Evolutionary conservation across 2,888 invertebrate species (phyloP).

Genomic region (Dryocosmus kuriphilus): DNA sequence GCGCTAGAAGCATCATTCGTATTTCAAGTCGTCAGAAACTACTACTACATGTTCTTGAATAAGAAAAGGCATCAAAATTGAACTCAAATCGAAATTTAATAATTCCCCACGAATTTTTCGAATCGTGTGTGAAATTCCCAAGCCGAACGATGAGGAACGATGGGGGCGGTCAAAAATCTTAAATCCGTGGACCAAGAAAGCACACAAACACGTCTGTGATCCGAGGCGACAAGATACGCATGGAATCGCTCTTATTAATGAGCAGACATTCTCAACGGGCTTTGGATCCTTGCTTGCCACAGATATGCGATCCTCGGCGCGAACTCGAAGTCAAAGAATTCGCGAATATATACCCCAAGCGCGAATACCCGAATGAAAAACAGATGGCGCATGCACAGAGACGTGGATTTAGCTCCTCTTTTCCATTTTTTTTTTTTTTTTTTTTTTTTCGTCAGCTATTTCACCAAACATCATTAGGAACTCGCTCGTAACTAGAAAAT

Average conservation of each 20-base stretch:
- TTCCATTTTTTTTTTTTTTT: constrained; percentile 46
- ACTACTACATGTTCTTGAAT: neutral
- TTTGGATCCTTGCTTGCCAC: constrained; percentile 65
- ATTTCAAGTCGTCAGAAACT: too few relatives aligned
- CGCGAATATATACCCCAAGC: constrained; percentile 45
- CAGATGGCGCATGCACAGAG: constrained; percentile 56
- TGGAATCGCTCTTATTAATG: constrained; percentile 71
- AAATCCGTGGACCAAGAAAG: constrained; percentile 2
- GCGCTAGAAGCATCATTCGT: too few relatives aligned
- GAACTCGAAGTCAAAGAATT: constrained; percentile 56
- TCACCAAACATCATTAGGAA: constrained; percentile 4
- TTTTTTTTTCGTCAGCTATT: constrained; percentile 41
- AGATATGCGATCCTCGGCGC: constrained; percentile 62
- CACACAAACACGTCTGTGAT: constrained; percentile 47
- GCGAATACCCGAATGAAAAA: constrained; percentile 57
- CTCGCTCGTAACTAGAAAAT: constrained; percentile 26
- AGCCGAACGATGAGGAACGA: neutral
- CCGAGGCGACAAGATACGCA: constrained; percentile 52
- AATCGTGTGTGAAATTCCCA: constrained; percentile 33
- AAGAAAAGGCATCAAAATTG: neutral
- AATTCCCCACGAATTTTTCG: neutral
- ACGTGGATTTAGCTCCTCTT: constrained; percentile 36
- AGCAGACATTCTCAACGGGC: constrained; percentile 73
- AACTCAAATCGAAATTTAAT: neutral
- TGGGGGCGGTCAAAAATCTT: constrained; percentile 28